Evolutionary conservation across 2,888 invertebrate genomes (phyloP), one percentile per base, ranked within the genome.

Genomic region (Exephanes ischioxanthus): DNA sequence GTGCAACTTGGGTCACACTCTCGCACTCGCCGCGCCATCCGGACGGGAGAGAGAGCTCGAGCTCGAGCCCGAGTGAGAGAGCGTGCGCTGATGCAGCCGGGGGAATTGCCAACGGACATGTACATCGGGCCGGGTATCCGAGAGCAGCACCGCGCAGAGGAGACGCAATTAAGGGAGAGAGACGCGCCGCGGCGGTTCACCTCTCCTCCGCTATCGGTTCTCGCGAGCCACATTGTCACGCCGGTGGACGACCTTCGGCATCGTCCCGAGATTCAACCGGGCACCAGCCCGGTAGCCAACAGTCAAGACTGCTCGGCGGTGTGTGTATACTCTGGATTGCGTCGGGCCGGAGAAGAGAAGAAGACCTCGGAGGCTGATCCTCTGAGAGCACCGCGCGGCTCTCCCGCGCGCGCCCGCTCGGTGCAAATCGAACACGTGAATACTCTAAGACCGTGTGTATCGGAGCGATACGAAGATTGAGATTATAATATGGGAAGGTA

Each of bases 91-190:
- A 48, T 4, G 48, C 45, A 33, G 63, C 63, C 63, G 61, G 22
- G 22, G 63, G 81, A 76, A 82, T 82, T 71, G 81, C 81, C 30
- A 82, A 76, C 81, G 76, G 76, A 82, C 81, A 81, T 81, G 81
- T 81, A 81, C 81, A 82, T 82, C 81, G 41, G 41, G 81, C 70
- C 70, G 30, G 71, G 70, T 76, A 76, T 76, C 81, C 81, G 61
- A 66, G 48, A 51, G 61, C 70, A 73, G 58, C 72, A 48, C 77
- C 72, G 72, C 83, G 14, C 45, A 48, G 67, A 83, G 72, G 66
- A 73, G 78, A 83, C 72, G 83, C 83, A 78, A 83, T 83, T 83
- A 78, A 83, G 83, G 83, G 58, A 78, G 78, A 78, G 66, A 76
- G 66, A 66, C 75, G 75, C 75, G 73, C 73, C 73, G 72, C 75